Base-by-base conservation (phyloP, 2,113 vertebrate species). In the Anolis sagrei region DNA sequence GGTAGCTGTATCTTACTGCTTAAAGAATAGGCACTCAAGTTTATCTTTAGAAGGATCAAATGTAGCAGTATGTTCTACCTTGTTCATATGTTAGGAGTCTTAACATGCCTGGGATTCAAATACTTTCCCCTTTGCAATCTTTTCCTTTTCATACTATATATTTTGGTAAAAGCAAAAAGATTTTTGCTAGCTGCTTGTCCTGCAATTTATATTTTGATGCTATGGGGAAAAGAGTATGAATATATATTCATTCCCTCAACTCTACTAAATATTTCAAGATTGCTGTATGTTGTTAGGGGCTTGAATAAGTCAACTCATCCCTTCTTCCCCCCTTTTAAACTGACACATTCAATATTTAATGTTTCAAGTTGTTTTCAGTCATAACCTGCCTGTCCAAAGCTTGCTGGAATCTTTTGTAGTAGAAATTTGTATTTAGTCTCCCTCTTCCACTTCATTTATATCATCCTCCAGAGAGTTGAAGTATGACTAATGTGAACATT, bases 401-500 rank as follows among this genome's bases (percentile, higher is more conserved):
- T 84, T 84, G 5, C 39, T 36, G 13, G 14, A 36, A 29, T 13
- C 16, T 11, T 76, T 36, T 70, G 36, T 70, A 32, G 1, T 29
- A 75, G 23, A 86, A 44, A 73, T n/a, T 36, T 49, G 19, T 66
- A 1, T 36, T 74, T 68, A 68, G 64, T 34, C n/a, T 70, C 10
- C 29, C 74, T 10, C 10, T 2, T 86, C 23, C 84, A 13, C 0
- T n/a, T 36, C 79, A 80, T 21, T 66, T 25, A 32, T 89, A 70
- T 75, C 70, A 62, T 39, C 2, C 32, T 76, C 49, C 62, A 27
- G 23, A 11, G 25, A 91, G 79, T 4, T 69, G 44, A 32, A 78
- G 19, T n/a, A 69, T 27, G 79, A 2, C 1, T 86, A 54, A 74
- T 75, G 64, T 86, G 23, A 69, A 88, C 73, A 82, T 73, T 87